Conservation (phyloP, 2,797 vertebrate genomes). For the Rhinoraja longicauda region DNA sequence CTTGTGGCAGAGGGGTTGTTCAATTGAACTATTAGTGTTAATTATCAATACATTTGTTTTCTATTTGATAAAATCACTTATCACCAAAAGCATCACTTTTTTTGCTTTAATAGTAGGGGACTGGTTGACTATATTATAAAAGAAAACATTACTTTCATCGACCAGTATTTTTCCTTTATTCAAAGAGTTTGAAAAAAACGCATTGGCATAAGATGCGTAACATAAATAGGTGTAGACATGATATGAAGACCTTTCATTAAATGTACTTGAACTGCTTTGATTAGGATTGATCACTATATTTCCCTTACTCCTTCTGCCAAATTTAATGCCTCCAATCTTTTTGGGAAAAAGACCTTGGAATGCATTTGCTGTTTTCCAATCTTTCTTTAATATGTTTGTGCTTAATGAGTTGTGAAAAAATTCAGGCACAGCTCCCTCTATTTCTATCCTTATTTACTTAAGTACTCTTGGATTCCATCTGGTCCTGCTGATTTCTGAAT, state of each 20-base stretch:
- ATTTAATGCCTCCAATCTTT: neutral
- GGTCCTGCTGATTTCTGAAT: constrained; percentile 25
- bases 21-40: neutral
- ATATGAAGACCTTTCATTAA: neutral
- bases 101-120: neutral
- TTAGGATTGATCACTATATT: neutral
- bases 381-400: neutral
- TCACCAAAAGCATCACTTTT: neutral
- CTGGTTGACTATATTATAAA: neutral
- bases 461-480: constrained; percentile 15
- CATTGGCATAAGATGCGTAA: neutral
- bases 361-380: neutral
- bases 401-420: neutral
- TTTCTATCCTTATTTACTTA: constrained; percentile 8
- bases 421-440: neutral
- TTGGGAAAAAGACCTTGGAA: neutral
- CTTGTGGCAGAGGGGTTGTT: neutral
- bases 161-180: neutral
- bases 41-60: neutral
- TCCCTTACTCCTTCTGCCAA: neutral
- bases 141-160: neutral
- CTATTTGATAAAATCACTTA: neutral
- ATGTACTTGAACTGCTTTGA: neutral
- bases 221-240: neutral
- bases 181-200: neutral